These are phyloP conservation scores for Agonum fuliginosum DNA, from an alignment of 2,888 invertebrate species.

Conservation along the genomic window DNA sequence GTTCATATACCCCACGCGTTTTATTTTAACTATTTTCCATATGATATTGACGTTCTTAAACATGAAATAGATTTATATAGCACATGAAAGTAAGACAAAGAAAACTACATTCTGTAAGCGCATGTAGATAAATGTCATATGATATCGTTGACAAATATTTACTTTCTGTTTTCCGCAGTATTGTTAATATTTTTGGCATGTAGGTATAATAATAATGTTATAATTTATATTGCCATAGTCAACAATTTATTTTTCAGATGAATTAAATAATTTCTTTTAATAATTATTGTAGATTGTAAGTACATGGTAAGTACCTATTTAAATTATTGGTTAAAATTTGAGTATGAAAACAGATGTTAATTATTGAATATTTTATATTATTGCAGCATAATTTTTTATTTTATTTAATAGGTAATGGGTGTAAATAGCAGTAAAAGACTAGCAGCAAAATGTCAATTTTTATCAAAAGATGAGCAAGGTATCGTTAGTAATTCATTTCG, in stretches of 20 bases:
- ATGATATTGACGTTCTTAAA: conserved; percentile 53
- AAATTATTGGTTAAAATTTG: conserved; percentile 7
- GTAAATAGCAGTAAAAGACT: conserved; percentile 79
- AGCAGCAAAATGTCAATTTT: conserved; percentile 79
- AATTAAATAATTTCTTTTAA: conserved; percentile 21
- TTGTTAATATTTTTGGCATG: conserved; percentile 54
- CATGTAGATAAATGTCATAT: conserved; percentile 55
- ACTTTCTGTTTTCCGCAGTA: conserved; percentile 45
- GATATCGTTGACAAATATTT: conserved; percentile 56
- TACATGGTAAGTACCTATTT: conserved; percentile 39
- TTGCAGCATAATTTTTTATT: conserved; percentile 59
- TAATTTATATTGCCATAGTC: conserved; percentile 12
- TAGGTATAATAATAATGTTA: conserved; percentile 28
- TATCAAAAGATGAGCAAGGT: conserved; percentile 80
- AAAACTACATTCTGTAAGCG: conserved; percentile 24
- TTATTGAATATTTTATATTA: conserved; percentile 13
- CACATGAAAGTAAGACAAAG: conserved; percentile 24
- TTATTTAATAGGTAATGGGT: conserved; percentile 67
- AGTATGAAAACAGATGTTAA: conserved; percentile 30
- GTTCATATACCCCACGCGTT: conserved; percentile 25
- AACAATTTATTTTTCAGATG: conserved; percentile 42
- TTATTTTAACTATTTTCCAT: conserved; percentile 42
- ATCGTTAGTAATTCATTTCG: conserved; percentile 79
- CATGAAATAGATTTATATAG: conserved; percentile 30
- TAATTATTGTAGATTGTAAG: conserved; percentile 50